Base-by-base conservation (phyloP, 2,797 vertebrate species). In the Coranthus polyacanthus region DNA sequence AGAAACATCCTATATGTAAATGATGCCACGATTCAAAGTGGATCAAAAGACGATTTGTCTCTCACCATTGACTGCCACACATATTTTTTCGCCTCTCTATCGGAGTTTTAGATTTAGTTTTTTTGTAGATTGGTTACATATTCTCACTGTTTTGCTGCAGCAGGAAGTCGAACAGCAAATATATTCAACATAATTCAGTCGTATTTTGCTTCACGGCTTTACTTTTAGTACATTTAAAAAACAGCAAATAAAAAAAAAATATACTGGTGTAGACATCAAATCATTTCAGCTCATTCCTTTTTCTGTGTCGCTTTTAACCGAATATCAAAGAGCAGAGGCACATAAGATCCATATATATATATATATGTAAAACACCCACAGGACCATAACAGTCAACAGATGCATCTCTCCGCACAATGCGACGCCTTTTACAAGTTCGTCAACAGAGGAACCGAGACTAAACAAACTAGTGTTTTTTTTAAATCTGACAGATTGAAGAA, bases 391-490 rank as follows among this genome's bases (percentile, higher is more conserved):
- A 22, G 44, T 34, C 41, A 64, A 49, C 49, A 46, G 46, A 38
- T 17, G 42, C 18, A 32, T 49, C 26, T 55, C 17, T 56, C 24
- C 17, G 3, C 37, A 20, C 43, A 55, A 62, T 42, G 12, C n/a
- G 49, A 75, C 46, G 45, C 41, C 43, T 66, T 47, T 50, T 34
- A 55, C 39, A 43, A 24, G 39, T 43, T 47, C 12, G 39, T 47
- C 3, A n/a, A 13, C 47, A 45, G 34, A 5, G 37, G 11, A 1
- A 8, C 50, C 37, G 42, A 36, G 44, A 53, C 69, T 18, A 41
- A 68, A 67, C 59, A 75, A 84, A 72, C 53, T 51, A 75, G 69
- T 46, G 16, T 70, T 71, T 76, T 43, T 81, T 79, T 26, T 66
- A 41, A 64, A 59, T 44, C 15, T n/a, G 52, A 65, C 53, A 46